Conservation (phyloP, 1,140 invertebrate genomes). For the Cataglyphis hispanica region DNA sequence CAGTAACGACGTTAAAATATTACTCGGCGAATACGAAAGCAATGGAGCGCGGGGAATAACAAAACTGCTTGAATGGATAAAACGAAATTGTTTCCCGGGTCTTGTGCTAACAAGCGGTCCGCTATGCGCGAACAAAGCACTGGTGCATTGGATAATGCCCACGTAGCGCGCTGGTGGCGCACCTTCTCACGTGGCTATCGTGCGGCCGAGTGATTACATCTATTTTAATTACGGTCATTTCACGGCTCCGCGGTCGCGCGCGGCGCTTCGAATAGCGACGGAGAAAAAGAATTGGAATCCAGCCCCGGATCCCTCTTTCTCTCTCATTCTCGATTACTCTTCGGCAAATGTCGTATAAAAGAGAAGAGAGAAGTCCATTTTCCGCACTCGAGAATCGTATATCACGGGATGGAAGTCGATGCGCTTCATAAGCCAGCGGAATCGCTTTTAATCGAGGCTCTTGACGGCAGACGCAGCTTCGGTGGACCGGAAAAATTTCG, state of each 20-base stretch:
- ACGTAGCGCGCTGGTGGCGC: not conserved
- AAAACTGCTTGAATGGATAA: slow-evolving; percentile 53
- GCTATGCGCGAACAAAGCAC: slow-evolving; percentile 25
- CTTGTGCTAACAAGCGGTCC: slow-evolving; percentile 25
- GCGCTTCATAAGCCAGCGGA: slow-evolving; percentile 27
- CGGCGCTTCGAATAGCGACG: not conserved
- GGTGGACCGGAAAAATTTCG: slow-evolving; percentile 34
- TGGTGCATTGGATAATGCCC: not conserved
- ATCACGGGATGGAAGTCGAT: slow-evolving; percentile 36
- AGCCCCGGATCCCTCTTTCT: not conserved
- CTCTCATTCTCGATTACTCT: slow-evolving; percentile 49
- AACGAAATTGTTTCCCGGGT: slow-evolving; percentile 55
- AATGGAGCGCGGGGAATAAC: slow-evolving; percentile 44
- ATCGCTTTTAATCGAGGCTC: slow-evolving; percentile 41
- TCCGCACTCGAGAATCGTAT: slow-evolving; percentile 41
- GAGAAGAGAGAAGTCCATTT: slow-evolving; percentile 43
- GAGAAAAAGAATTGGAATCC: slow-evolving; percentile 47
- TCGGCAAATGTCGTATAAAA: slow-evolving; percentile 3
- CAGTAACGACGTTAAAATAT: slow-evolving; percentile 43
- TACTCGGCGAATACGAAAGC: slow-evolving; percentile 15
- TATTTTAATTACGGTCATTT: slow-evolving; percentile 74
- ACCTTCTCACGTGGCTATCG: slow-evolving; percentile 11
- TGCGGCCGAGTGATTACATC: slow-evolving; percentile 68
- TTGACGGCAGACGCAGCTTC: not conserved
- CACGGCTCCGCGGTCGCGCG: slow-evolving; percentile 52